Evolutionary conservation across 2,888 invertebrate species (phyloP).

Genomic region (Lampropteryx suffumata): DNA sequence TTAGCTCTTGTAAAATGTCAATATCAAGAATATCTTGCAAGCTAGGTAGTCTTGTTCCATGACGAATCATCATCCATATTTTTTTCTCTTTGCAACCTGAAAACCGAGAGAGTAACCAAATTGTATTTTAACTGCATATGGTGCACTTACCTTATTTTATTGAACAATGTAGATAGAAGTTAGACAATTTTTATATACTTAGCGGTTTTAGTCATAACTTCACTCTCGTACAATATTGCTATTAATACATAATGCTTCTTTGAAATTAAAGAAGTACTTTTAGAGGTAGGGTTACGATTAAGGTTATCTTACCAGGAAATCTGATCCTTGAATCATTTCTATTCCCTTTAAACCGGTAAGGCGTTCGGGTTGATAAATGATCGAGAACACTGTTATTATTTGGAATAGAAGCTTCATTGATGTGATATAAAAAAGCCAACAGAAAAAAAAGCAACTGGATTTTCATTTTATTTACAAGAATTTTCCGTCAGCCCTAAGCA

Average conservation of each 20-base stretch:
- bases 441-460: slow-evolving; percentile 16
- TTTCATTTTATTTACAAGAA: slow-evolving; percentile 17
- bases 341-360: slow-evolving; percentile 88
- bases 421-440: slow-evolving; percentile 17
- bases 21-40: slow-evolving; percentile 80
- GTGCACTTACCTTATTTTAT: no score
- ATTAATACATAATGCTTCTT: no score
- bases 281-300: no score
- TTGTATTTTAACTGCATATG: no score
- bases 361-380: slow-evolving; percentile 86
- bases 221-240: no score
- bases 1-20: slow-evolving; percentile 78
- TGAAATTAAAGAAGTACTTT: no score
- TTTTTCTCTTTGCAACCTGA: slow-evolving; percentile 86
- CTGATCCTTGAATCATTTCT: slow-evolving; percentile 82
- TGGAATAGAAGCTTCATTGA: slow-evolving; percentile 32
- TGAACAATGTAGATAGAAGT: no score
- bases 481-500: slow-evolving; percentile 1
- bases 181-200: no score
- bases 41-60: slow-evolving; percentile 90
- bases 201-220: no score
- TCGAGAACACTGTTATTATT: slow-evolving; percentile 53
- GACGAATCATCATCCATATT: slow-evolving; percentile 89
- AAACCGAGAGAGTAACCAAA: slow-evolving; percentile 18
- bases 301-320: slow-evolving; percentile 79